Evolutionary conservation across 92 coral and sea anemone genomes (phyloP), one percentile per base, ranked within the genome.

Genomic region (Parazoanthus atlanticus): DNA sequence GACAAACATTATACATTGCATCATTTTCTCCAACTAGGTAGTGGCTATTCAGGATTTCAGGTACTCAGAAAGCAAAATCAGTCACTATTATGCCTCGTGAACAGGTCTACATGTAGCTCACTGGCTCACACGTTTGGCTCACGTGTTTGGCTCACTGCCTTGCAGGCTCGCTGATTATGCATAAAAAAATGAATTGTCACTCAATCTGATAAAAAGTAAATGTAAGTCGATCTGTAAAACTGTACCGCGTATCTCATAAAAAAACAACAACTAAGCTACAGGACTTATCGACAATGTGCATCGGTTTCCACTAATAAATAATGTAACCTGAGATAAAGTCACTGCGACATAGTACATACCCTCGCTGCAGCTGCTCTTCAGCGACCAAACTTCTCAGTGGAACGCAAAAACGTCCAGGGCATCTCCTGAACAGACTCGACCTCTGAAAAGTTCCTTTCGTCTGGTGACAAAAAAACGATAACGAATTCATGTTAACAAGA

Each of bases 351-450:
- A 36, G 38, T 34, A 74, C 70, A 73, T 90, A 95, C 98, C 98
- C 98, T 67, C 79, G 84, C 77, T 73, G 74, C 30, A 95, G 82
- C 80, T 85, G 89, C 33, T 93, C 95, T 54, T 58, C 83, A 64
- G 89, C 92, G n/a, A 95, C 70, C 25, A 93, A 49, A 67, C 88
- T 85, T 15, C 81, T 88, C 80, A 95, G 88, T 58, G 91, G 93
- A 79, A 95, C 72, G 84, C 96, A 95, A 58, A 95, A 89, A 56
- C 92, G 88, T 74, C 86, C 81, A 0, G 96, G 96, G 61, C 87
- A 93, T 64, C 64, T 89, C 90, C 58, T 90, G 23, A 54, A 82
- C 23, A 90, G 82, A 36, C 33, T 15, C 65, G 54, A 33, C 65
- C 76, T 58, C 82, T 74, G 92, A 69, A 90, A 79, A 88, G 84